Evolutionary conservation across 2,888 invertebrate genomes (phyloP).

Genomic region (Leptothorax acervorum): DNA sequence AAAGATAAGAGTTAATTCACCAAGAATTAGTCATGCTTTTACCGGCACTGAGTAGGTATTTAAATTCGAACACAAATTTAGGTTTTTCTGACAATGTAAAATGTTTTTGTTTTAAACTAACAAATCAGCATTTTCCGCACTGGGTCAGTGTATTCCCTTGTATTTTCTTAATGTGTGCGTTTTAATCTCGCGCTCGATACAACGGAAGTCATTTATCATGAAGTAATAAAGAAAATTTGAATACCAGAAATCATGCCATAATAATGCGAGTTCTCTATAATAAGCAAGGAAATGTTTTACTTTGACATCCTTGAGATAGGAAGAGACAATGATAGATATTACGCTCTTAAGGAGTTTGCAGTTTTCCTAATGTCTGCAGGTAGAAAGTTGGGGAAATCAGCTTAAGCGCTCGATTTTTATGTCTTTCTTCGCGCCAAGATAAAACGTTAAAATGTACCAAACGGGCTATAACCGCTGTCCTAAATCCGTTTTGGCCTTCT

Average conservation of each 20-base stretch:
- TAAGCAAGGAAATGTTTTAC: conserved; percentile 12
- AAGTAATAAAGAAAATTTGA: background rate
- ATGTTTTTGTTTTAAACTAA: background rate
- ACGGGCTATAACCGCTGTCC: conserved; percentile 5
- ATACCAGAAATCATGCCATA: background rate
- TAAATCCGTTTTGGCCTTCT: conserved; percentile 40
- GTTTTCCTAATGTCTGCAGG: conserved; percentile 21
- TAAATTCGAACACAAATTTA: background rate
- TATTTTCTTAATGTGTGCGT: background rate
- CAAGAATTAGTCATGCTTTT: background rate
- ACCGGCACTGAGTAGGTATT: background rate
- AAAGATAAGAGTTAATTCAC: conserved; percentile 12
- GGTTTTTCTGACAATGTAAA: background rate
- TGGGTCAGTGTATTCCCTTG: background rate
- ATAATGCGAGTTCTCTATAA: background rate
- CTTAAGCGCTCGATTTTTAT: conserved; percentile 53
- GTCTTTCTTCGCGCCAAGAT: conserved; percentile 22
- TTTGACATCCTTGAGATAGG: conserved; percentile 27
- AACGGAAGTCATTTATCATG: background rate
- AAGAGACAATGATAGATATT: conserved; percentile 16
- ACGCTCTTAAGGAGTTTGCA: conserved; percentile 4
- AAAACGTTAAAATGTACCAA: conserved; percentile 44
- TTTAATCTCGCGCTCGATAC: background rate
- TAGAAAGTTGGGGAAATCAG: conserved; percentile 45
- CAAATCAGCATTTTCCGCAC: conserved; percentile 12